These are phyloP conservation scores for Jaculus jaculus DNA, from an alignment of 2,113 vertebrate species.

Conservation along the genomic window DNA sequence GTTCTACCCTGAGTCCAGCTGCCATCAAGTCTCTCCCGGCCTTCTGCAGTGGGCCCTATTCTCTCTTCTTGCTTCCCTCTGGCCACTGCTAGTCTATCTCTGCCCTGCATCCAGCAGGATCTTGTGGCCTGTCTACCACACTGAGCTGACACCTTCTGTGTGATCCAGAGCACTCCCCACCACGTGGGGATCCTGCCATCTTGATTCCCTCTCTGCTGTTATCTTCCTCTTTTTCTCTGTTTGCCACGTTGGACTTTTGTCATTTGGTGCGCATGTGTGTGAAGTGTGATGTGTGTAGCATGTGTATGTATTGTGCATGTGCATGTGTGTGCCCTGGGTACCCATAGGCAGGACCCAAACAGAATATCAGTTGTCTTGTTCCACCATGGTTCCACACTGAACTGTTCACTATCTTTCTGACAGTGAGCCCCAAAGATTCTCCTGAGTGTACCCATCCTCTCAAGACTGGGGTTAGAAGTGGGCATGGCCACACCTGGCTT, in stretches of 20 bases:
- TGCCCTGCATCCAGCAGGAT: background rate
- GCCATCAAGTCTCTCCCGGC: background rate
- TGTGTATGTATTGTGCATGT: no score
- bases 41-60: background rate
- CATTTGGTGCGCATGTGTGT: no score
- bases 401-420: no score
- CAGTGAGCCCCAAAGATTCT: background rate
- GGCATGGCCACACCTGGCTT: no score
- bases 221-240: background rate
- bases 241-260: no score
- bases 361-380: no score
- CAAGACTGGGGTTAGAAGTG: background rate
- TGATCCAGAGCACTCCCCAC: background rate
- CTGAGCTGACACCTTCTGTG: background rate
- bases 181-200: background rate
- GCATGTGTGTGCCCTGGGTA: no score
- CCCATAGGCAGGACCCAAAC: no score
- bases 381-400: no score
- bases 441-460: background rate
- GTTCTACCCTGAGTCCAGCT: no score
- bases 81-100: background rate
- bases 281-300: background rate
- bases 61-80: background rate
- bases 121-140: background rate
- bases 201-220: background rate